Percentiles rank a stretch among this genome's conserved stretches.
These are phyloP conservation scores for Hemicentrotus pulcherrimus DNA, from an alignment of 35 echinoderm and acorn worm genomes.

Conservation along the genomic window DNA sequence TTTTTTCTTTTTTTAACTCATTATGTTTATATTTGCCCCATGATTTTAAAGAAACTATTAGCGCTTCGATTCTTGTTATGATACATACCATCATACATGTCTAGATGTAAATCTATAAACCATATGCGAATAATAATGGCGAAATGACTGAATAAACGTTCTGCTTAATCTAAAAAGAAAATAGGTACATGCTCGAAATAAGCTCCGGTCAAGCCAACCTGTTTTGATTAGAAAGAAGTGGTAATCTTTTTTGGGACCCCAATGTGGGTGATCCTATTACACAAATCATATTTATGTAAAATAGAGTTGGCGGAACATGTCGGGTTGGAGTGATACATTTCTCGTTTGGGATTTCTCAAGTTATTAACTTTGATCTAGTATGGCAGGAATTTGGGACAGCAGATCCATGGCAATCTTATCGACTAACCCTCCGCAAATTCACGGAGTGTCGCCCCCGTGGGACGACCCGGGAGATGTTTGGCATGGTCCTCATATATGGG, in stretches of 20 bases:
- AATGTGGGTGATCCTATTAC: background rate
- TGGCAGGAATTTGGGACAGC: background rate
- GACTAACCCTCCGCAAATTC: background rate
- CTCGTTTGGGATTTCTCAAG: background rate
- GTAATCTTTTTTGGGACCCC: background rate
- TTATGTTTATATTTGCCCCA: too few species aligned
- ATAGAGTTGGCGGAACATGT: background rate
- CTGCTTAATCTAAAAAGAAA: too few species aligned
- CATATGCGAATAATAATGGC: too few species aligned
- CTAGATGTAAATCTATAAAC: too few species aligned
- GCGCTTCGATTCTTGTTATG: too few species aligned
- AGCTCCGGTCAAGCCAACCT: too few species aligned
- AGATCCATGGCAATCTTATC: background rate
- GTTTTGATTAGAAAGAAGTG: background rate
- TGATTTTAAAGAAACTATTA: too few species aligned
- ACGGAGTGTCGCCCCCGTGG: background rate
- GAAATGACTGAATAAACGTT: too few species aligned
- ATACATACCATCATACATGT: too few species aligned
- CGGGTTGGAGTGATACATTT: background rate
- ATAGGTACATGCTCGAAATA: too few species aligned
- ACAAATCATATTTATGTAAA: conserved; percentile 20
- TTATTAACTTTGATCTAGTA: conserved; percentile 4
- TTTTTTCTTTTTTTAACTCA: too few species aligned
- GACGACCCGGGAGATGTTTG: background rate
- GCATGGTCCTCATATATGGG: too few species aligned